phyloP scores from a whole-genome alignment of 2,888 invertebrate species.

The Apamea monoglypha region DNA sequence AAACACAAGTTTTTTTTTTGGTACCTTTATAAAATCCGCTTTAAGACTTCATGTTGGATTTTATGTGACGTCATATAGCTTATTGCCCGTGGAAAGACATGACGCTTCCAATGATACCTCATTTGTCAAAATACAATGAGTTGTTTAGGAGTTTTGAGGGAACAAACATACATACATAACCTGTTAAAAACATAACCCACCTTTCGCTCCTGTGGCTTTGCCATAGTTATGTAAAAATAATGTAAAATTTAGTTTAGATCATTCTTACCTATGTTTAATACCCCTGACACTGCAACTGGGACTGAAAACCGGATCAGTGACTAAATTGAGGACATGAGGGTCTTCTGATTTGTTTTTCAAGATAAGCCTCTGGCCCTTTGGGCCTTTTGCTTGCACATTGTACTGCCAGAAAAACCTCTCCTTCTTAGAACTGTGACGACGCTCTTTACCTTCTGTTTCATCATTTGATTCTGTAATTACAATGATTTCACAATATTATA shows the following conservation, averaged over 20 bases:
- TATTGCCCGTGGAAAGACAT: background rate
- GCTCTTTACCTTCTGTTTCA: conserved; percentile 89
- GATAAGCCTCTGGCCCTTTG: conserved; percentile 97
- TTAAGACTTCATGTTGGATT: background rate
- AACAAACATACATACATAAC: background rate
- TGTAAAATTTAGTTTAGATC: background rate
- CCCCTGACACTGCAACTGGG: conserved; percentile 97
- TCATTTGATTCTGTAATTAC: conserved; percentile 91
- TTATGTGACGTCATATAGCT: background rate
- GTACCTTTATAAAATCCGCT: background rate
- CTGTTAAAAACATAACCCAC: background rate
- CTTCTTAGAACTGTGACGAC: conserved; percentile 90
- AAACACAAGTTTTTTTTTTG: background rate
- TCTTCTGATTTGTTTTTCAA: conserved; percentile 96
- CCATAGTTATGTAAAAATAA: background rate
- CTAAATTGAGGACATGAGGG: conserved; percentile 97
- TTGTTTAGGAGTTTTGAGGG: background rate
- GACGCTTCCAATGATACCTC: background rate
- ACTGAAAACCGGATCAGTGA: conserved; percentile 99
- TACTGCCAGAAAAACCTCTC: conserved; percentile 99
- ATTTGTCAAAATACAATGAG: background rate
- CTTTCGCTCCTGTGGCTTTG: background rate
- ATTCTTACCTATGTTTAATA: conserved; percentile 94
- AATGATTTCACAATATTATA: conserved; percentile 26
- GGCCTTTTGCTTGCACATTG: conserved; percentile 99